These are phyloP conservation scores for Porites cylindrica DNA, from an alignment of 92 coral and sea anemone species.

Conservation along the genomic window DNA sequence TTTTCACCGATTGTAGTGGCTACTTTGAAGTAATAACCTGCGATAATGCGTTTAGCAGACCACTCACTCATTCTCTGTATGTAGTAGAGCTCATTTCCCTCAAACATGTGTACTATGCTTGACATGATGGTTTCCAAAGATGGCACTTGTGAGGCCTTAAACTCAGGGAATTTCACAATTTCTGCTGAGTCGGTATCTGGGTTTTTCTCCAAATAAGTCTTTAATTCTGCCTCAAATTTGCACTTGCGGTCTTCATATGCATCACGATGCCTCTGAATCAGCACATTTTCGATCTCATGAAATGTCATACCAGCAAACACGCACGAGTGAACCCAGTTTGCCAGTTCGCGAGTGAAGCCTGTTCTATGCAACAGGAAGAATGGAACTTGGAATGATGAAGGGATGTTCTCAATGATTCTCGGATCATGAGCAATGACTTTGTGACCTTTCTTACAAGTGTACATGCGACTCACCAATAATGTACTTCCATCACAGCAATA, in stretches of 20 bases:
- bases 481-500: conserved; percentile 71
- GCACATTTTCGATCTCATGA: conserved; percentile 63
- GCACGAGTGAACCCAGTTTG: conserved; percentile 60
- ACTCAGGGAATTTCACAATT: conserved; percentile 59
- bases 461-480: conserved; percentile 72
- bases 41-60: conserved; percentile 61
- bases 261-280: conserved; percentile 69
- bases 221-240: conserved; percentile 64
- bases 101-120: conserved; percentile 62
- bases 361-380: conserved; percentile 73
- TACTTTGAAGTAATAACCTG: conserved; percentile 74
- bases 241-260: conserved; percentile 62
- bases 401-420: conserved; percentile 65
- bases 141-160: conserved; percentile 69
- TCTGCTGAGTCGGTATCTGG: conserved; percentile 11
- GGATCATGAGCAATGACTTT: conserved; percentile 76
- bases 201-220: conserved; percentile 51
- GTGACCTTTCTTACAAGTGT: conserved; percentile 67
- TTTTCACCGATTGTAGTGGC: conserved; percentile 71
- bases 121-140: conserved; percentile 77
- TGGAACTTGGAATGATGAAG: conserved; percentile 71
- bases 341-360: conserved; percentile 74
- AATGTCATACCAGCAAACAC: conserved; percentile 67
- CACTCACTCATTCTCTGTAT: conserved; percentile 81
- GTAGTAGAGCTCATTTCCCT: conserved; percentile 62